phyloP scores from a whole-genome alignment of 1,140 invertebrate genomes.

The Ladona fulva region DNA sequence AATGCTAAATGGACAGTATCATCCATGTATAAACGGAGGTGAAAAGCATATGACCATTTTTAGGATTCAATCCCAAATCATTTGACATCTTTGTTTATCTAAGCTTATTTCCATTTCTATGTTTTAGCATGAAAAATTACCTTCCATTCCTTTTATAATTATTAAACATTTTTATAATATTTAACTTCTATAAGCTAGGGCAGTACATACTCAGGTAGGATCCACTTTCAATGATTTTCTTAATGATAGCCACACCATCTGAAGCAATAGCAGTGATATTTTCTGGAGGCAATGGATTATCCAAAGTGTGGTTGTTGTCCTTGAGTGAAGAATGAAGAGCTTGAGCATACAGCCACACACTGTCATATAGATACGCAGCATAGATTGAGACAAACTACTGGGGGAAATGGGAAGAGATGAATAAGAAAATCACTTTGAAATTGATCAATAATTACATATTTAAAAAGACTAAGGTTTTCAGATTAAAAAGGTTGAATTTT shows the following conservation, averaged over 20 bases:
- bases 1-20: too few species aligned
- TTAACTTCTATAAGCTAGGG: constrained; percentile 15
- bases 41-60: too few species aligned
- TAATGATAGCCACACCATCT: constrained; percentile 67
- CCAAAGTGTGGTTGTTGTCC: constrained; percentile 30
- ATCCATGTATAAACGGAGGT: too few species aligned
- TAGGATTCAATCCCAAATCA: too few species aligned
- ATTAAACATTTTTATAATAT: constrained; percentile 17
- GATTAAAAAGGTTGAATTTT: too few species aligned
- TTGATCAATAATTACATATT: too few species aligned
- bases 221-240: constrained; percentile 64
- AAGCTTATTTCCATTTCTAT: too few species aligned
- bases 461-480: too few species aligned
- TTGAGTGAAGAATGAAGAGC: constrained; percentile 67
- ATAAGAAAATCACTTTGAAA: too few species aligned
- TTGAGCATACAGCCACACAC: constrained; percentile 81
- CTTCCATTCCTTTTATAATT: constrained; percentile 19
- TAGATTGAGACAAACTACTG: constrained; percentile 79
- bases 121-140: too few species aligned
- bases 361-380: constrained; percentile 93
- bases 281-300: constrained; percentile 23
- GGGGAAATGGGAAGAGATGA: constrained; percentile 29
- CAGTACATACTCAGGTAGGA: constrained; percentile 72
- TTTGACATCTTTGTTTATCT: too few species aligned
- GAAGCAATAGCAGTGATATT: constrained; percentile 60